A percentile compares a stretch with the other conserved stretches of the same genome.
Evolutionary conservation across 2,797 vertebrate genomes (phyloP).

Genomic region (Lacerta viridis): DNA sequence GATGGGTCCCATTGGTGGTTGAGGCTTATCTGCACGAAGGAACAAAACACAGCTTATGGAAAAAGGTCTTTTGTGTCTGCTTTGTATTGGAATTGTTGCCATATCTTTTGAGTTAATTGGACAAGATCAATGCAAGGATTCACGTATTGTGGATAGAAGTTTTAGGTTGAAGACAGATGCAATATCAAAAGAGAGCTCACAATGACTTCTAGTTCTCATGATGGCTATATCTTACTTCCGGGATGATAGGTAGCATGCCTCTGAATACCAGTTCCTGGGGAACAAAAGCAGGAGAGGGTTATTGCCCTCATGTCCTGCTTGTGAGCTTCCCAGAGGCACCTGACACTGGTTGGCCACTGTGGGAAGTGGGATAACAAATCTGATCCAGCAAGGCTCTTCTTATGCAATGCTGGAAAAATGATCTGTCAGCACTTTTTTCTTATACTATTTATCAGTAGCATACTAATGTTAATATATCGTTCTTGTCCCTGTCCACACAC

Average conservation of each 20-base stretch:
- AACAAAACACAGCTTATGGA: conserved; percentile 30
- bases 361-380: too few species aligned
- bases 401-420: neutral
- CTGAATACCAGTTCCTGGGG: neutral
- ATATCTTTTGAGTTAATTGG: neutral
- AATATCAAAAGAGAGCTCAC: too few species aligned
- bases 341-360: too few species aligned
- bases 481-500: neutral
- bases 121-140: neutral
- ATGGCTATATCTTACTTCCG: neutral
- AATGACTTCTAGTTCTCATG: neutral
- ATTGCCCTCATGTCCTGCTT: neutral
- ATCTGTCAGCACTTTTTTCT: neutral
- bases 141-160: neutral
- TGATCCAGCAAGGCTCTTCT: too few species aligned
- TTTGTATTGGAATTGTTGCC: conserved; percentile 7
- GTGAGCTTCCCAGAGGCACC: too few species aligned
- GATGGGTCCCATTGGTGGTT: conserved; percentile 86
- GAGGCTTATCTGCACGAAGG: conserved; percentile 87
- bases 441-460: neutral
- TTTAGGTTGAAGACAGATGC: too few species aligned
- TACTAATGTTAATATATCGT: neutral
- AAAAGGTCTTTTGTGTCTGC: neutral
- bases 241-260: neutral
- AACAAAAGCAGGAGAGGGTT: neutral